Percentiles rank a stretch among this genome's conserved stretches.
Evolutionary conservation across 2,113 vertebrate species (phyloP).

Genomic region (Rhinichthys klamathensis): DNA sequence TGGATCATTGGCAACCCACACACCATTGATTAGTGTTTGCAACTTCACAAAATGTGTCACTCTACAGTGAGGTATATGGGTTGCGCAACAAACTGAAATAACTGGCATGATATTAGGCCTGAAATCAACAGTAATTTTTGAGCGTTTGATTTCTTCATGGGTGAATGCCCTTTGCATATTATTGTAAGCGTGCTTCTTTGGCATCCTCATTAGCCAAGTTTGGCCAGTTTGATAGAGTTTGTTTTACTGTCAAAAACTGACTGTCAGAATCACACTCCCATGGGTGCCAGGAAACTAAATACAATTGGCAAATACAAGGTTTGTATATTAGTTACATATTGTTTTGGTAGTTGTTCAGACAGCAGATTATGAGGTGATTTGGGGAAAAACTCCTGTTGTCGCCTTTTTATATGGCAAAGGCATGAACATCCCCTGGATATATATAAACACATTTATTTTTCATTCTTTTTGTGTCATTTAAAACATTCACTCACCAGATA

Average conservation of each 20-base stretch:
- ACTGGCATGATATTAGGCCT: neutral
- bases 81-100: neutral
- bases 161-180: neutral
- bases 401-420: neutral
- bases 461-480: neutral
- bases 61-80: neutral
- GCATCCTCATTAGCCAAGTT: conserved; percentile 14
- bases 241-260: conserved; percentile 10
- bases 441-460: neutral
- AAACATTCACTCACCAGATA: neutral
- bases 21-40: neutral
- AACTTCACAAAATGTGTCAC: neutral
- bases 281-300: neutral
- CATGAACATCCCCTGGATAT: neutral
- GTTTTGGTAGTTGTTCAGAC: neutral
- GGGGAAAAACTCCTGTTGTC: neutral
- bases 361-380: neutral
- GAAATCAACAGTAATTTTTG: conserved; percentile 1
- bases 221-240: conserved; percentile 21
- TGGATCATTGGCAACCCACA: neutral
- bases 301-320: conserved; percentile 9
- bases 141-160: neutral
- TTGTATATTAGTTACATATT: neutral
- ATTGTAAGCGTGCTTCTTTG: neutral
- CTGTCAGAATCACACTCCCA: conserved; percentile 10